A percentile compares a stretch with the other conserved stretches of the same genome.
Evolutionary conservation across 1,140 invertebrate genomes (phyloP).

Genomic region (Harlomillsia oculata): DNA sequence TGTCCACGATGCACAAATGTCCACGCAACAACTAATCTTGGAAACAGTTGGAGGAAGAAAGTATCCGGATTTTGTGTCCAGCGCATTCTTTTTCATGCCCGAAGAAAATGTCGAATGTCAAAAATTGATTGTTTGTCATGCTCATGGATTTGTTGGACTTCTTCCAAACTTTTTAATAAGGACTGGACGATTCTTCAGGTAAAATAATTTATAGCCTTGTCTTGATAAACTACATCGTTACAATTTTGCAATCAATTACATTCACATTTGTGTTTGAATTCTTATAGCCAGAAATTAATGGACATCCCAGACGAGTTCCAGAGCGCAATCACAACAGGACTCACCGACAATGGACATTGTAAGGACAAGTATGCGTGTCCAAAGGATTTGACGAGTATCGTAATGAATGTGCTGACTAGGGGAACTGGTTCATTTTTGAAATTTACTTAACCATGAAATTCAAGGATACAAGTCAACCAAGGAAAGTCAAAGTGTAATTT

Average conservation of each 20-base stretch:
- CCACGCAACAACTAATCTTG: no score
- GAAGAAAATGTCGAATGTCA: conserved; percentile 24
- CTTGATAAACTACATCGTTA: not conserved
- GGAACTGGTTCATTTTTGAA: no score
- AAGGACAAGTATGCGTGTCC: conserved; percentile 16
- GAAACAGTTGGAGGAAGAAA: not conserved
- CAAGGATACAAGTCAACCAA: no score
- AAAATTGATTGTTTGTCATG: conserved; percentile 30
- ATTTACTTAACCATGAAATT: no score
- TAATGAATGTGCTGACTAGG: no score
- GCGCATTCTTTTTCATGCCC: conserved; percentile 24
- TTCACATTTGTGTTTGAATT: not conserved
- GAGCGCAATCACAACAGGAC: conserved; percentile 16
- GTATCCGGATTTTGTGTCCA: conserved; percentile 17
- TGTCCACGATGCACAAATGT: conserved; percentile 16
- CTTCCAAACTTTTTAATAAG: conserved; percentile 8
- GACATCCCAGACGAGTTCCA: conserved; percentile 11
- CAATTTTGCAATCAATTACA: not conserved
- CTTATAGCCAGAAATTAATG: conserved; percentile 20
- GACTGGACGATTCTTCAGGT: conserved; percentile 26
- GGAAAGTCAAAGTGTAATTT: no score
- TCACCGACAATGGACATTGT: conserved; percentile 26
- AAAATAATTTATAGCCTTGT: not conserved
- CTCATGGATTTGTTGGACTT: conserved; percentile 29
- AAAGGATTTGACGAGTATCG: conserved; percentile 8